Percentiles rank a stretch among this genome's conserved stretches.
These are phyloP conservation scores for Xestia rhomboidea DNA, from an alignment of 2,888 invertebrate genomes.

Conservation along the genomic window DNA sequence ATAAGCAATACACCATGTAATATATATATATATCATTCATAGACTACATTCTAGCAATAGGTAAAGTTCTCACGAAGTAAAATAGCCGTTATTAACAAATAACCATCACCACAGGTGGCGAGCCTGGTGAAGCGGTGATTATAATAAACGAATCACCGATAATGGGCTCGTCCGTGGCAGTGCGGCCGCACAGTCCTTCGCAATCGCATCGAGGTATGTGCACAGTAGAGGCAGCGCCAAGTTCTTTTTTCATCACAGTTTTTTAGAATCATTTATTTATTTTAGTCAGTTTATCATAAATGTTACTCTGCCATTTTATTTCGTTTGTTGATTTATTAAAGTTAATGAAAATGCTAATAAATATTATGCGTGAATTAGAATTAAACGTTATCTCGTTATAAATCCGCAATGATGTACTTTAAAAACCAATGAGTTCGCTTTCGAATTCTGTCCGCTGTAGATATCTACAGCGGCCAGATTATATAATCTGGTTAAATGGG, in stretches of 20 bases:
- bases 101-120: slow-evolving; percentile 79
- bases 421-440: neutral
- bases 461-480: too few relatives aligned
- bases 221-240: slow-evolving; percentile 41
- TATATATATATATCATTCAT: too few relatives aligned
- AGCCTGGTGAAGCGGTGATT: slow-evolving; percentile 88
- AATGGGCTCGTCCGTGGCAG: slow-evolving; percentile 80
- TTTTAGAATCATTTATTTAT: neutral
- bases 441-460: neutral
- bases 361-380: neutral
- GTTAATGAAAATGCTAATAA: neutral
- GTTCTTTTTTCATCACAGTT: neutral
- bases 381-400: neutral
- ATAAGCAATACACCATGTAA: too few relatives aligned
- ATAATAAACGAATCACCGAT: slow-evolving; percentile 88
- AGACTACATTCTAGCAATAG: too few relatives aligned
- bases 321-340: neutral
- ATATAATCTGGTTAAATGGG: too few relatives aligned
- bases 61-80: neutral
- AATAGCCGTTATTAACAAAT: neutral
- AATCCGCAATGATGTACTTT: neutral
- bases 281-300: neutral
- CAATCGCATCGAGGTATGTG: slow-evolving; percentile 81
- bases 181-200: slow-evolving; percentile 86
- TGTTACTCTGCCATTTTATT: neutral